Percentiles rank a stretch among this genome's conserved stretches.
These are phyloP conservation scores for Saccostrea cuccullata DNA, from an alignment of 1,140 invertebrate species.

Conservation along the genomic window DNA sequence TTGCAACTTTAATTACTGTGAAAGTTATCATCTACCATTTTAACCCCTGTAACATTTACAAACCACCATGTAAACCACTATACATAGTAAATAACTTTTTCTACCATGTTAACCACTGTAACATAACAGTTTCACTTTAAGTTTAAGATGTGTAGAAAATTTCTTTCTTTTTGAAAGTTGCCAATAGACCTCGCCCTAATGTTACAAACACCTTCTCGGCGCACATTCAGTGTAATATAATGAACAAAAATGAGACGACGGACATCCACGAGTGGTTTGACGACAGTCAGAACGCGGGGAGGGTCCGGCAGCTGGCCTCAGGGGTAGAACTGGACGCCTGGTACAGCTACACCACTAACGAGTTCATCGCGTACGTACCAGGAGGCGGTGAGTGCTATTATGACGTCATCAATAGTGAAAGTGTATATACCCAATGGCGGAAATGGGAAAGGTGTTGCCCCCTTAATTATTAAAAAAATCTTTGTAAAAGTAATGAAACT, in stretches of 20 bases:
- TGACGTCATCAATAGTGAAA: too few relatives aligned
- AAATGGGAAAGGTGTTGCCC: too few relatives aligned
- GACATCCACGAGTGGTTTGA: constrained; percentile 59
- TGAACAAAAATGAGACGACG: constrained; percentile 57
- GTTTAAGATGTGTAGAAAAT: background rate
- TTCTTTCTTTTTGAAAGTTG: constrained; percentile 30
- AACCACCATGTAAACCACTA: too few relatives aligned
- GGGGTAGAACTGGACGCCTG: constrained; percentile 43
- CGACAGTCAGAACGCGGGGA: constrained; percentile 47
- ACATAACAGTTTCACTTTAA: too few relatives aligned
- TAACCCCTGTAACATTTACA: too few relatives aligned
- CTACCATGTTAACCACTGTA: too few relatives aligned
- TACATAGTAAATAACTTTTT: too few relatives aligned
- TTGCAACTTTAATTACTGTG: too few relatives aligned
- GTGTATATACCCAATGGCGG: too few relatives aligned
- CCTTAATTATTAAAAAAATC: too few relatives aligned
- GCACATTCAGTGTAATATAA: constrained; percentile 52
- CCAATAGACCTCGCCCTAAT: constrained; percentile 28
- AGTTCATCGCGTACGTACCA: constrained; percentile 52
- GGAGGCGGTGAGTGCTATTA: background rate
- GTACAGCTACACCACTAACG: constrained; percentile 60
- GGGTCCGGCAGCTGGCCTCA: constrained; percentile 36
- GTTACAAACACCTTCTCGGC: constrained; percentile 47
- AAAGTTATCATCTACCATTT: too few relatives aligned
- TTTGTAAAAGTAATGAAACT: too few relatives aligned